Conservation (phyloP, 2,888 invertebrate species). For the Andrena flavipes region DNA sequence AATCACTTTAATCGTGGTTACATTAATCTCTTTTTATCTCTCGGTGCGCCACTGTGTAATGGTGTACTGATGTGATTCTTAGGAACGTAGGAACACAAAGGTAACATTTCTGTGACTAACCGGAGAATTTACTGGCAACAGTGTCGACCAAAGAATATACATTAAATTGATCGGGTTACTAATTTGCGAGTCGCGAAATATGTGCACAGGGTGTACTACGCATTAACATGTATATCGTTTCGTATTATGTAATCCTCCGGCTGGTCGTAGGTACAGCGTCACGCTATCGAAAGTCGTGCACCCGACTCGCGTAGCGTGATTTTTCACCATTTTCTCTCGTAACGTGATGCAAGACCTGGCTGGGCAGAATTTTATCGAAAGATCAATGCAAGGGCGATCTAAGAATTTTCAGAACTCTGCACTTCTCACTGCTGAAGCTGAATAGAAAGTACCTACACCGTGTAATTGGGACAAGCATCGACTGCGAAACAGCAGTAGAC, state of each 20-base stretch:
- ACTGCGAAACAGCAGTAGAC: not conserved
- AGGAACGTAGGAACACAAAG: too few relatives aligned
- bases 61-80: too few relatives aligned
- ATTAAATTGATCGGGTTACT: conserved; percentile 3
- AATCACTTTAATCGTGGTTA: too few relatives aligned
- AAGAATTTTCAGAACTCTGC: not conserved
- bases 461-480: not conserved
- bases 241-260: not conserved
- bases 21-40: too few relatives aligned
- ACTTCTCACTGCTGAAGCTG: not conserved
- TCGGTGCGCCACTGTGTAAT: too few relatives aligned
- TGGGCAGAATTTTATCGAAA: not conserved
- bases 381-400: conserved; percentile 4
- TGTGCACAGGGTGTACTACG: not conserved
- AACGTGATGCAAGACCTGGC: not conserved
- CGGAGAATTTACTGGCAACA: not conserved
- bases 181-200: not conserved
- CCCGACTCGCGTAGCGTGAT: conserved; percentile 17
- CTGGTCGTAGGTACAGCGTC: conserved; percentile 14
- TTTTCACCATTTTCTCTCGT: conserved; percentile 30
- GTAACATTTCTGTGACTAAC: too few relatives aligned
- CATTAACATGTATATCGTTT: not conserved
- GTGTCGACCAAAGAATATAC: conserved; percentile 2
- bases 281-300: conserved; percentile 22
- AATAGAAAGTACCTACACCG: not conserved